Percentiles rank a stretch among this genome's conserved stretches.
phyloP scores from a whole-genome alignment of 2,797 vertebrate genomes.

The Heliangelus exortis region DNA sequence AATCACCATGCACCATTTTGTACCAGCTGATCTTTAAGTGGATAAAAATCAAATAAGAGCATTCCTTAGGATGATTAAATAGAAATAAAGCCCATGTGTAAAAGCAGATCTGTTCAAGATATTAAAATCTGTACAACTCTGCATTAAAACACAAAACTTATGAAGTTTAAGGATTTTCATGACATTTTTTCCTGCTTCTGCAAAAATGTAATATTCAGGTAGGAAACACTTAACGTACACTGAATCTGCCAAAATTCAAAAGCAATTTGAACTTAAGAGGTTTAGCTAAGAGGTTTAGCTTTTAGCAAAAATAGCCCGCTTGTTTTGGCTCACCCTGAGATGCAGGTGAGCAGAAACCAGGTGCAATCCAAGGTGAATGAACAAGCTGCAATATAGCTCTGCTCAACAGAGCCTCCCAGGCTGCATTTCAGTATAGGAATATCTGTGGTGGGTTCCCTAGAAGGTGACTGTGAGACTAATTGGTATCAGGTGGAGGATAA shows the following conservation, averaged over 20 bases:
- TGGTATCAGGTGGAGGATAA: not conserved
- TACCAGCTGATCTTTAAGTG: not conserved
- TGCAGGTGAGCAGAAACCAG: not conserved
- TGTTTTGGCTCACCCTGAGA: not conserved
- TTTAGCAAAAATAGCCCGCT: not conserved
- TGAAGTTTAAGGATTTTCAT: not conserved
- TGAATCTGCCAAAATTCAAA: not conserved
- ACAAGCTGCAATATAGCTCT: not conserved
- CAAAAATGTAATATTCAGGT: not conserved
- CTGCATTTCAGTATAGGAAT: rapidly evolving
- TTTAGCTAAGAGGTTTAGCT: not conserved
- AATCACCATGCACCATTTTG: not conserved
- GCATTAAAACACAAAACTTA: not conserved
- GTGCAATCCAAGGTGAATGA: not conserved
- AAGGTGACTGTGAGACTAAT: not conserved
- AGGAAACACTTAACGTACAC: not conserved
- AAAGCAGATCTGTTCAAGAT: not conserved
- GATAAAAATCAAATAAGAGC: not conserved
- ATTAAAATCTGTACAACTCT: not conserved
- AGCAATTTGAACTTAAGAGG: not conserved
- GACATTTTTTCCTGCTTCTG: not conserved
- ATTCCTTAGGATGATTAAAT: not conserved
- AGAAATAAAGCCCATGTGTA: not conserved
- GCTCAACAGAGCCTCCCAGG: not conserved
- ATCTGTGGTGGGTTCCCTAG: not conserved